phyloP scores from a whole-genome alignment of 2,797 vertebrate genomes.

The Ficedula albicollis region DNA sequence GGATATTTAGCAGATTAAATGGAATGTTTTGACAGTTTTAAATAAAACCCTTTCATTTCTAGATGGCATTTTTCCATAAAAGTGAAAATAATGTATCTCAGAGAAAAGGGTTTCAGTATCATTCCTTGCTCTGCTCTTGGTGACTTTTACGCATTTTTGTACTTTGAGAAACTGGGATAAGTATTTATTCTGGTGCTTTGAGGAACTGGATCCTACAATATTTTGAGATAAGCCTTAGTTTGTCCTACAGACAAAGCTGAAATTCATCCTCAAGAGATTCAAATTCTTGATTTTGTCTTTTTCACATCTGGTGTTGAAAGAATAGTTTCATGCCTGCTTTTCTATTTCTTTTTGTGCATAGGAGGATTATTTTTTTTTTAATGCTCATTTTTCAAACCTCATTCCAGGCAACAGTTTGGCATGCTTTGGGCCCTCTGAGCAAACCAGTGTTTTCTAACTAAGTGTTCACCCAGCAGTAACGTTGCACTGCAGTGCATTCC shows the following conservation, averaged over 20 bases:
- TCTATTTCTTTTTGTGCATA: not conserved
- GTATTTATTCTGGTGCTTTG: not conserved
- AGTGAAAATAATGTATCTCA: not conserved
- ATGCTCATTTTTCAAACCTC: constrained; percentile 13
- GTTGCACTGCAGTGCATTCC: not conserved
- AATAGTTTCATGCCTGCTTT: constrained; percentile 15
- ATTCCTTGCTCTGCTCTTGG: not conserved
- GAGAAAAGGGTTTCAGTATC: not conserved
- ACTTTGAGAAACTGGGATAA: not conserved
- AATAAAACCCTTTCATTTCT: not conserved
- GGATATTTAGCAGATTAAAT: constrained; percentile 3
- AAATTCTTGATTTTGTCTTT: constrained; percentile 40
- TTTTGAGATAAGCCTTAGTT: constrained; percentile 9
- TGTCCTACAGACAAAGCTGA: constrained; percentile 27
- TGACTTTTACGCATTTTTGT: not conserved
- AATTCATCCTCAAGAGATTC: constrained; percentile 9
- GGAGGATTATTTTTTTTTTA: not conserved
- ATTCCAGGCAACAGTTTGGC: constrained; percentile 13
- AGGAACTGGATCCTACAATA: not conserved
- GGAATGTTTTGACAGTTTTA: not conserved
- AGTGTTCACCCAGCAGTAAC: constrained; percentile 57
- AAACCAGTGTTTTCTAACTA: constrained; percentile 44
- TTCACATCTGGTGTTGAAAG: not conserved
- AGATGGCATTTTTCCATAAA: not conserved
- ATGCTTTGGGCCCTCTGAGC: not conserved